Percentiles rank a stretch among this genome's conserved stretches.
Evolutionary conservation across 2,888 invertebrate genomes (phyloP).

Genomic region (Criorhina ranunculi): DNA sequence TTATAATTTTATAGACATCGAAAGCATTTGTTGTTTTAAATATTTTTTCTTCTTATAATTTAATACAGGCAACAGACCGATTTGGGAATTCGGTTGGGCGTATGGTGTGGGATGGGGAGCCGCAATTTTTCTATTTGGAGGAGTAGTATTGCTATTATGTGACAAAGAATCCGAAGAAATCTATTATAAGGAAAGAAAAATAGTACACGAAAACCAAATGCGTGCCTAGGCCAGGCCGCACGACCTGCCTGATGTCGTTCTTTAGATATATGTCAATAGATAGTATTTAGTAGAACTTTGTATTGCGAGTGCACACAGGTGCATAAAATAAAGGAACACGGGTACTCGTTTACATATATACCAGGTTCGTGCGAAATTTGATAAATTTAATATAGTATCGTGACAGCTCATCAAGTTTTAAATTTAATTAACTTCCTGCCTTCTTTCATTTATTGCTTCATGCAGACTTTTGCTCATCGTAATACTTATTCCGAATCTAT

Average conservation of each 20-base stretch:
- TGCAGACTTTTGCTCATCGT: background rate
- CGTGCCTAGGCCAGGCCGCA: constrained; percentile 85
- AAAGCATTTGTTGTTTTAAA: too few species aligned
- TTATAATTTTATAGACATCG: too few species aligned
- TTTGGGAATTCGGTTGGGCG: constrained; percentile 99
- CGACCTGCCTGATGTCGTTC: constrained; percentile 85
- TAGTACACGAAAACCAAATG: constrained; percentile 86
- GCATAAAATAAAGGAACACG: constrained; percentile 23
- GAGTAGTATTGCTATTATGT: constrained; percentile 95
- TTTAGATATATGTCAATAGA: constrained; percentile 82
- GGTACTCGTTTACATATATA: constrained; percentile 30
- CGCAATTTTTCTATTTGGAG: constrained; percentile 97
- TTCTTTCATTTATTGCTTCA: background rate
- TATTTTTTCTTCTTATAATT: too few species aligned
- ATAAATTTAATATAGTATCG: constrained; percentile 1
- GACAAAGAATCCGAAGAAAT: constrained; percentile 99
- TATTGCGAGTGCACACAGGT: constrained; percentile 26
- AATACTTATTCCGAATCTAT: background rate
- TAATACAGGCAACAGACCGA: constrained; percentile 90
- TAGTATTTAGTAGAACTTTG: constrained; percentile 46
- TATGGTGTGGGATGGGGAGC: constrained; percentile 99
- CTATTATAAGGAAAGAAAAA: constrained; percentile 98
- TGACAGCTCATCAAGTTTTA: background rate
- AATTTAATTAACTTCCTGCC: background rate
- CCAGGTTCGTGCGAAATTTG: constrained; percentile 24